A percentile compares a stretch with the other conserved stretches of the same genome.
These are phyloP conservation scores for Imbricaverruca yamaguchii DNA, from an alignment of 2,888 invertebrate genomes.

Conservation along the genomic window DNA sequence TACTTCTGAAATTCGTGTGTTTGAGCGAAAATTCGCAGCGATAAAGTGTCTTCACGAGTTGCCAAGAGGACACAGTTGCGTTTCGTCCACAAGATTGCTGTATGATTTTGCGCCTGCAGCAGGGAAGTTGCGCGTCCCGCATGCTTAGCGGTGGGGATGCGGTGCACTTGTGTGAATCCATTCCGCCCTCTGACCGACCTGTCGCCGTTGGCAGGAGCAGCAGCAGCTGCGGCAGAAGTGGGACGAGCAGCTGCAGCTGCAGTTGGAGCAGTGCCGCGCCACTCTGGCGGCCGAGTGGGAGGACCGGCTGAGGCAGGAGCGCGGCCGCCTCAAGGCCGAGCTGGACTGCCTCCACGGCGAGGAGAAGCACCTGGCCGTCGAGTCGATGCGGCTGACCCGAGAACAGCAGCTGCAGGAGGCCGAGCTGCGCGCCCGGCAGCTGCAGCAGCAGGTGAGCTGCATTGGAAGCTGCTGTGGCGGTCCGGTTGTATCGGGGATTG, in stretches of 20 bases:
- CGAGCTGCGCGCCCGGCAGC: constrained; percentile 50
- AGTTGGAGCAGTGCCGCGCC: not conserved
- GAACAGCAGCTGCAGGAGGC: constrained; percentile 50
- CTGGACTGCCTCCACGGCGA: constrained; percentile 54
- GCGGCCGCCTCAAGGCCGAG: constrained; percentile 54
- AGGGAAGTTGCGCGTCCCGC: no score
- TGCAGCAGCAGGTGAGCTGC: constrained; percentile 42
- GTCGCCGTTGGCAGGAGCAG: not conserved
- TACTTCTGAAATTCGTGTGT: no score
- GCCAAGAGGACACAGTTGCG: no score
- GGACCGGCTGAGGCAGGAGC: constrained; percentile 54
- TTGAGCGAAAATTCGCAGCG: no score
- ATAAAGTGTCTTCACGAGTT: no score
- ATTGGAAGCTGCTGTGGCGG: no score
- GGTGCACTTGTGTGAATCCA: no score
- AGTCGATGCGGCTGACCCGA: constrained; percentile 50
- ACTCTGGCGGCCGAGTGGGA: constrained; percentile 48
- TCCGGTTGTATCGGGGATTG: no score
- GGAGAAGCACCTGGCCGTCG: constrained; percentile 52
- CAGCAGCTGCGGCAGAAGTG: not conserved
- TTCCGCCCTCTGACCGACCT: no score
- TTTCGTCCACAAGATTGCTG: no score
- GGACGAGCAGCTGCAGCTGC: not conserved
- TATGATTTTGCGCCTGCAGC: no score
- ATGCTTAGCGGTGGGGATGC: no score